A percentile compares a stretch with the other conserved stretches of the same genome.
Conservation (phyloP, 2,797 vertebrate species). For the Scyliorhinus canicula region DNA sequence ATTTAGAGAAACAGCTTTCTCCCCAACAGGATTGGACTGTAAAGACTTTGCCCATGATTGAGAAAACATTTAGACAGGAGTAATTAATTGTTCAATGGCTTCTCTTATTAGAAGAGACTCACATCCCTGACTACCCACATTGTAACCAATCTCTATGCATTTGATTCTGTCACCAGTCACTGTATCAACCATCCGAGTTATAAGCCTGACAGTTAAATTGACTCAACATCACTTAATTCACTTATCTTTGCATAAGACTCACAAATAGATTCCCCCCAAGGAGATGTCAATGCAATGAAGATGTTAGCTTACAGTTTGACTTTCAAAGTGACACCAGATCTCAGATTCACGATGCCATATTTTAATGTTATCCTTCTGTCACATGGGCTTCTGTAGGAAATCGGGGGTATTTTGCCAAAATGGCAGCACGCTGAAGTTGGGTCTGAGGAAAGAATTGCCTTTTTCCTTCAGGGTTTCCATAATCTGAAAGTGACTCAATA, state of each 20-base stretch:
- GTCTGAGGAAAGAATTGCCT: neutral
- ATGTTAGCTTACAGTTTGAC: neutral
- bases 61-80: slow-evolving; percentile 22
- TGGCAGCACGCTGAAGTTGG: neutral
- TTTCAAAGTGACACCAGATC: neutral
- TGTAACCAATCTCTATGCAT: neutral
- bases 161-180: slow-evolving; percentile 1
- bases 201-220: neutral
- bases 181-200: neutral
- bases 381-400: neutral
- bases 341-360: neutral
- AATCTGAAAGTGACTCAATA: neutral
- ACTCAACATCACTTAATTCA: slow-evolving; percentile 23
- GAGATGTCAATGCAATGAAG: no score
- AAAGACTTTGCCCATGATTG: neutral
- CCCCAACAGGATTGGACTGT: neutral
- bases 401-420: neutral
- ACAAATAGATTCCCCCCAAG: neutral
- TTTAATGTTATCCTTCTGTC: neutral
- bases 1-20: neutral
- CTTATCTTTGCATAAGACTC: neutral
- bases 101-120: neutral
- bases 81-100: neutral
- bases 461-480: neutral
- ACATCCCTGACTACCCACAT: neutral